Evolutionary conservation across 2,888 invertebrate genomes (phyloP).

Genomic region (Pachydiplax longipennis): DNA sequence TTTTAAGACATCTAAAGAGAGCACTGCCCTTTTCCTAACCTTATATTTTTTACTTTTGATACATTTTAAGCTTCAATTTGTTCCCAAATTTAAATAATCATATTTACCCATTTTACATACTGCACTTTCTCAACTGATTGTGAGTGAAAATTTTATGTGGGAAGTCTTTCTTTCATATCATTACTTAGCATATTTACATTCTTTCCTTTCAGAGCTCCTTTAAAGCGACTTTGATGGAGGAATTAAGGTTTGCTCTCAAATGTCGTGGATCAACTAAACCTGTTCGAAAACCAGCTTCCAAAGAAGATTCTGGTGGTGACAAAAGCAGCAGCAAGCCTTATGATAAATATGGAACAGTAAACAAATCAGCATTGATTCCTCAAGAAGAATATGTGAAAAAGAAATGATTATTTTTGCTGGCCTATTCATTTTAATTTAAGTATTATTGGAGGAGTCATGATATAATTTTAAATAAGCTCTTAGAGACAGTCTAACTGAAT

Average conservation of each 20-base stretch:
- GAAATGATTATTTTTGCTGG: not conserved
- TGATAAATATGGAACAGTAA: slow-evolving; percentile 18
- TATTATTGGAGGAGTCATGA: not conserved
- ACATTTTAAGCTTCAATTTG: too few relatives aligned
- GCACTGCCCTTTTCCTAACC: too few relatives aligned
- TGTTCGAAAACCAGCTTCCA: slow-evolving; percentile 62
- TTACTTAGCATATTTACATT: too few relatives aligned
- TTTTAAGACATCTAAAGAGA: too few relatives aligned
- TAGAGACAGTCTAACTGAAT: not conserved
- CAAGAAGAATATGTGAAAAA: not conserved
- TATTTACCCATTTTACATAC: too few relatives aligned
- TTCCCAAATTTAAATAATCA: too few relatives aligned
- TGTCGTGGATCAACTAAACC: slow-evolving; percentile 79
- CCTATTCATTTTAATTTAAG: not conserved
- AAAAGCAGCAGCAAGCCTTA: not conserved
- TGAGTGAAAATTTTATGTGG: not conserved
- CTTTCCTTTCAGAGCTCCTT: slow-evolving; percentile 1
- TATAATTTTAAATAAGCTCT: not conserved
- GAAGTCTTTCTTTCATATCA: too few relatives aligned
- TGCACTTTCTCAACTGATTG: too few relatives aligned
- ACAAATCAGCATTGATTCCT: slow-evolving; percentile 13
- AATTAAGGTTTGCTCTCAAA: slow-evolving; percentile 74
- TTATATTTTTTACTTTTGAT: too few relatives aligned
- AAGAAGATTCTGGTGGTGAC: slow-evolving; percentile 22
- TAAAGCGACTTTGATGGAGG: slow-evolving; percentile 63